phyloP scores from a whole-genome alignment of 2,113 vertebrate genomes.

The Himantopus leucocephalus region DNA sequence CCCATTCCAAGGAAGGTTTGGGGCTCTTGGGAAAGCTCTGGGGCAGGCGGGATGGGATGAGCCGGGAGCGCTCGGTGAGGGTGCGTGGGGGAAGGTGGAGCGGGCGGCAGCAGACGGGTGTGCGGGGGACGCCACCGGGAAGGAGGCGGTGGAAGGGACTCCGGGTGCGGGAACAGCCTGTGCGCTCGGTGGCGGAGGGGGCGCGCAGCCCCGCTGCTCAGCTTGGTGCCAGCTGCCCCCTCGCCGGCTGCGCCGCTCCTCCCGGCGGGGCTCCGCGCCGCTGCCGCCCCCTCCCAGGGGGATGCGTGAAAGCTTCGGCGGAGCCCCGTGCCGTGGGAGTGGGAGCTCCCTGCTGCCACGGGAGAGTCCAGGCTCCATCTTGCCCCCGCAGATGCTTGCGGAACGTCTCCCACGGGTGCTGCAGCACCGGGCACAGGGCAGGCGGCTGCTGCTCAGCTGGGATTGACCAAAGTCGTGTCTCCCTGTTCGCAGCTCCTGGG shows the following conservation, averaged over 20 bases:
- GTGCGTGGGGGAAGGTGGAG: background rate
- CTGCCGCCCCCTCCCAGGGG: background rate
- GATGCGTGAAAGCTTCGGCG: background rate
- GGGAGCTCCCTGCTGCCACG: background rate
- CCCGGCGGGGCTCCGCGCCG: background rate
- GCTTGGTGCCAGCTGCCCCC: background rate
- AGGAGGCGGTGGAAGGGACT: background rate
- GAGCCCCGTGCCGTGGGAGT: background rate
- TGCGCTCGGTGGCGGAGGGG: background rate
- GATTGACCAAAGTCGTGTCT: accelerated
- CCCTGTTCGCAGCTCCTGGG: background rate
- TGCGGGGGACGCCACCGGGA: background rate
- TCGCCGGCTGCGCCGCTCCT: background rate
- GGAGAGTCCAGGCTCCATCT: background rate
- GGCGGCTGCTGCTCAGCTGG: accelerated
- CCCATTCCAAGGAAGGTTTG: accelerated
- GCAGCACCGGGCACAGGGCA: accelerated
- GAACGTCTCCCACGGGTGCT: accelerated
- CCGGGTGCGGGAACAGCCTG: background rate
- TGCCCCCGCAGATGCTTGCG: accelerated
- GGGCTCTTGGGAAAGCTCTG: background rate
- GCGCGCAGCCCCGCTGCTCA: background rate
- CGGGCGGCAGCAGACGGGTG: background rate
- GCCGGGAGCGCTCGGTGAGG: accelerated
- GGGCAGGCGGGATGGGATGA: background rate